Base-by-base conservation (phyloP, 2,888 invertebrate genomes). In the Eupithecia tripunctaria region DNA sequence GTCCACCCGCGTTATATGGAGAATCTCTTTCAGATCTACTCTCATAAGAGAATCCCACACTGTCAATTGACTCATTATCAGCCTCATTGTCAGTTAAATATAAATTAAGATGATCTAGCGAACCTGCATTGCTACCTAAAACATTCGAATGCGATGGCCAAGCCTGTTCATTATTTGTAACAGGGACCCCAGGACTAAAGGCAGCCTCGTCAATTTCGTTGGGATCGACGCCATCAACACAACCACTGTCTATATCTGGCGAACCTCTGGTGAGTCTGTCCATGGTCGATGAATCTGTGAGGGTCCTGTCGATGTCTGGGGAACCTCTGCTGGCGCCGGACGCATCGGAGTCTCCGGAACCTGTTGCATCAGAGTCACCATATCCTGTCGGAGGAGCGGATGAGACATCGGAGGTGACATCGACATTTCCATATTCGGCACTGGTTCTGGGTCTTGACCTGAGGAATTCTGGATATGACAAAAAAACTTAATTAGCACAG, bases 171-270 rank as follows among this genome's bases (percentile, higher is more conserved):
- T 51, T 51, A 51, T 56, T 25, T 56, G 56, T 56, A 56, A 25
- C 14, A 10, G 51, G 51, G 25, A 25, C 56, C 56, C 56, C 25
- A 14, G 21, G 12, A 25, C 56, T 56, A 25, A 56, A 56, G 15
- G 18, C 27, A 25, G 15, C 47, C 15, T n/a, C 27, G 27, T 70
- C 67, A 15, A 47, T 8, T 32, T 56, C 56, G 56, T 56, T 56
- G 25, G 25, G 29, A 51, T 67, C 63, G 25, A 25, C 25, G 21
- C 70, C 67, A 25, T 73, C 73, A 41, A 62, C 69, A 67, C 66
- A 73, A 2, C 73, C 73, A 38, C 73, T 73, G 67, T 73, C 70
- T 47, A 60, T 51, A 38, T 74, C 73, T 67, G 73, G 43, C n/a
- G 73, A 67, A 7, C 59, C 59, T 59, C 64, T 68, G n/a, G 18